Evolutionary conservation across 1,140 invertebrate species (phyloP).

Genomic region (Neelides sp.): DNA sequence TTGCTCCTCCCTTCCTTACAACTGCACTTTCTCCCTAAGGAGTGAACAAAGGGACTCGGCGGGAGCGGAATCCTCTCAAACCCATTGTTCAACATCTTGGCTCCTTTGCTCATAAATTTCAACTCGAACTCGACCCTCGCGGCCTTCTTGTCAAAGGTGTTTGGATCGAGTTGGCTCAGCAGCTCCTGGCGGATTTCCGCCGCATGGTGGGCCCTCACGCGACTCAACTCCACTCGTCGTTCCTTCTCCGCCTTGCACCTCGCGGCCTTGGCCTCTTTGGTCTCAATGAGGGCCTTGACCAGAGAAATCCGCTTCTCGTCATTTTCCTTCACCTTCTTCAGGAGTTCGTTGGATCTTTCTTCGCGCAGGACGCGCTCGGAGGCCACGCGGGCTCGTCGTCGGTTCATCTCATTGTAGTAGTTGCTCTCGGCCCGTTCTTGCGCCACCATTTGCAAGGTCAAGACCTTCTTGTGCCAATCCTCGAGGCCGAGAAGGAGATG

Average conservation of each 20-base stretch:
- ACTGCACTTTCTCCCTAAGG: too few species aligned
- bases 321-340: slow-evolving; percentile 20
- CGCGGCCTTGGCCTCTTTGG: slow-evolving; percentile 23
- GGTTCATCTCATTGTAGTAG: slow-evolving; percentile 20
- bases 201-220: slow-evolving; percentile 25
- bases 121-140: slow-evolving; percentile 26
- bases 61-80: too few species aligned
- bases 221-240: slow-evolving; percentile 15
- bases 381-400: slow-evolving; percentile 20
- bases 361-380: slow-evolving; percentile 26
- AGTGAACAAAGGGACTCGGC: too few species aligned
- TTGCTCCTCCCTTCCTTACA: too few species aligned
- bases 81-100: too few species aligned
- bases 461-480: slow-evolving; percentile 29
- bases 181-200: slow-evolving; percentile 25
- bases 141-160: slow-evolving; percentile 29
- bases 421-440: slow-evolving; percentile 24
- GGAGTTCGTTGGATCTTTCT: slow-evolving; percentile 21
- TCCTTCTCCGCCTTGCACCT: slow-evolving; percentile 23
- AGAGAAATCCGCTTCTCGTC: slow-evolving; percentile 20
- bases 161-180: slow-evolving; percentile 23
- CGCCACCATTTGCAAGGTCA: slow-evolving; percentile 22
- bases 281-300: slow-evolving; percentile 21
- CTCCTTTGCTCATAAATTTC: slow-evolving; percentile 19
- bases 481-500: slow-evolving; percentile 24